phyloP scores from a whole-genome alignment of 2,113 vertebrate species.

The Melozone crissalis region DNA sequence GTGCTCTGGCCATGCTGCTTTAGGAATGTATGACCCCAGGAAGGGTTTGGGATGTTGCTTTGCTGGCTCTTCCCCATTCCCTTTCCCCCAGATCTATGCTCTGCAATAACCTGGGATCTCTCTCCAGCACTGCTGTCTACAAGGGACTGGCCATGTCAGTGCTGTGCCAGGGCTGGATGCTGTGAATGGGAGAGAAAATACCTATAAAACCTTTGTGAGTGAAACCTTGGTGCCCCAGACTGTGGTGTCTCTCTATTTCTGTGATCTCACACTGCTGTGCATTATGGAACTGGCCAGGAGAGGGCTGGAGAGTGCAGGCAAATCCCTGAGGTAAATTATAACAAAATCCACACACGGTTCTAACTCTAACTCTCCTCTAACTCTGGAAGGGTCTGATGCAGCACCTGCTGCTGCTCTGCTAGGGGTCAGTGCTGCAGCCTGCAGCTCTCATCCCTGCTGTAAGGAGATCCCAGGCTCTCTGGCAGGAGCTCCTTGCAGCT shows the following conservation, averaged over 20 bases:
- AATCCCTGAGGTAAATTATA: neutral
- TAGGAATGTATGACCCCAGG: accelerated
- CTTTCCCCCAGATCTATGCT: neutral
- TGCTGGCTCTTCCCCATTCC: neutral
- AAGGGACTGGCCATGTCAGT: accelerated
- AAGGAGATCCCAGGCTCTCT: neutral
- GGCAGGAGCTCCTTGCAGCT: neutral
- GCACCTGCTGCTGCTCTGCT: neutral
- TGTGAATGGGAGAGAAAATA: neutral
- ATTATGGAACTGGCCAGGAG: neutral
- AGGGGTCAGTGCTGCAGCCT: neutral
- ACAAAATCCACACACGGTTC: neutral
- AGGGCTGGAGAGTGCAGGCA: slow-evolving; percentile 21
- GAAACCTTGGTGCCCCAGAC: neutral
- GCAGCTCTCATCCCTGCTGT: neutral
- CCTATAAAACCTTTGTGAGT: neutral
- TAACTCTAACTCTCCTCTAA: neutral
- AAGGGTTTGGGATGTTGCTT: neutral
- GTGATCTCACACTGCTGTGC: neutral
- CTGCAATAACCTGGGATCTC: neutral
- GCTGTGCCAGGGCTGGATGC: accelerated
- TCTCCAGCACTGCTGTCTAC: neutral
- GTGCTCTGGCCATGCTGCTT: neutral
- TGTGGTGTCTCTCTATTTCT: neutral
- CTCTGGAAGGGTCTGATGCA: neutral